A percentile compares a stretch with the other conserved stretches of the same genome.
Conservation (phyloP, 2,888 invertebrate genomes). For the Netelia virgata region DNA sequence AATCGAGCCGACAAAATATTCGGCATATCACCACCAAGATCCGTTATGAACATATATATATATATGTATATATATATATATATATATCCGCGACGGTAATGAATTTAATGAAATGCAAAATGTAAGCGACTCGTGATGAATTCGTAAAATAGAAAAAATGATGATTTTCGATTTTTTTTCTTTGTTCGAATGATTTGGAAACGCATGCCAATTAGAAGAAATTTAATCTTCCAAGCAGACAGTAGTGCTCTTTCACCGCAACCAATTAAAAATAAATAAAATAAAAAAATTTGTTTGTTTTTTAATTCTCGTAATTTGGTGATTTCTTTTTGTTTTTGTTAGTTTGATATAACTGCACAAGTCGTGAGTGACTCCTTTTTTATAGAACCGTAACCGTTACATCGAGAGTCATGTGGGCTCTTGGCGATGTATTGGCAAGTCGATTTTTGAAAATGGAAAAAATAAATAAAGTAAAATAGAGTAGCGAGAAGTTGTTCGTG, state of each 20-base stretch:
- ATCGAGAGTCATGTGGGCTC: constrained; percentile 76
- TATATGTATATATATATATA: background rate
- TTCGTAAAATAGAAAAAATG: constrained; percentile 75
- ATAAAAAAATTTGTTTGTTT: constrained; percentile 69
- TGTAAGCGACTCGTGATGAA: constrained; percentile 75
- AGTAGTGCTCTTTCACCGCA: constrained; percentile 85
- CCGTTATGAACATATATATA: constrained; percentile 40
- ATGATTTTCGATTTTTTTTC: constrained; percentile 65
- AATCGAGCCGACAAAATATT: constrained; percentile 37
- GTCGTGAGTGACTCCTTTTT: constrained; percentile 78
- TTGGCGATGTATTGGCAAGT: constrained; percentile 81
- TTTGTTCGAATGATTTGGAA: constrained; percentile 77
- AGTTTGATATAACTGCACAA: constrained; percentile 85
- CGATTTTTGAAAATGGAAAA: constrained; percentile 76
- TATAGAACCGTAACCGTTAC: constrained; percentile 75
- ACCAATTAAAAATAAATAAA: constrained; percentile 78
- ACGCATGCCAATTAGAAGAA: constrained; percentile 85
- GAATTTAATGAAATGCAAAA: constrained; percentile 72
- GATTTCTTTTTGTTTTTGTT: constrained; percentile 78
- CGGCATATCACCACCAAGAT: constrained; percentile 68
- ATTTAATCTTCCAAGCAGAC: constrained; percentile 83
- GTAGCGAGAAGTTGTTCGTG: constrained; percentile 77
- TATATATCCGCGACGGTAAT: constrained; percentile 63
- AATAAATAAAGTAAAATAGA: constrained; percentile 76
- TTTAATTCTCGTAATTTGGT: constrained; percentile 65